These are phyloP conservation scores for Aethes cnicana DNA, from an alignment of 2,888 invertebrate species.

Conservation along the genomic window DNA sequence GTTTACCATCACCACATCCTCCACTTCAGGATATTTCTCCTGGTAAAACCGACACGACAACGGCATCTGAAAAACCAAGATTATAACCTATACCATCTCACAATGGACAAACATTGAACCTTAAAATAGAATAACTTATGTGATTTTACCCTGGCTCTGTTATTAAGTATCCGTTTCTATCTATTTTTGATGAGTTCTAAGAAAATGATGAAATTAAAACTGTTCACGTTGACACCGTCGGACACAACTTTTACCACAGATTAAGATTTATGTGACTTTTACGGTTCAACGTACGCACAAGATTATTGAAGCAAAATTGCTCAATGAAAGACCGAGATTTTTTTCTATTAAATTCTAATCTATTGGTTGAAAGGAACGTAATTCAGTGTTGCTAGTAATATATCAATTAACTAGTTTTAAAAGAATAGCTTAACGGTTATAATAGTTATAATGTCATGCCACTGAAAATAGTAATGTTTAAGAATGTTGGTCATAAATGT, in stretches of 20 bases:
- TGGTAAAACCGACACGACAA: conserved; percentile 98
- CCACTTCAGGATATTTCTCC: conserved; percentile 98
- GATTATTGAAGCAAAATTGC: too few species aligned
- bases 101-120: background rate
- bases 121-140: background rate
- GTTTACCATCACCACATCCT: conserved; percentile 99
- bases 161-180: conserved; percentile 40
- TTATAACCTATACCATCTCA: conserved; percentile 58
- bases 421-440: too few species aligned
- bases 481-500: too few species aligned
- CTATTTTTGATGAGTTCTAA: conserved; percentile 42
- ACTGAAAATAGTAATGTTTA: background rate
- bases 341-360: too few species aligned
- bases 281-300: conserved; percentile 45
- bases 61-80: conserved; percentile 84
- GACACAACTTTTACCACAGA: conserved; percentile 47
- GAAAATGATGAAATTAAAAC: conserved; percentile 65
- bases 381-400: conserved; percentile 21
- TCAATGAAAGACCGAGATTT: too few species aligned
- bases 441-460: too few species aligned
- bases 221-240: conserved; percentile 70
- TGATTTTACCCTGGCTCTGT: conserved; percentile 50
- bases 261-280: too few species aligned
- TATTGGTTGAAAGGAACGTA: conserved; percentile 28
- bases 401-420: too few species aligned